These are phyloP conservation scores for Porites lobata DNA, from an alignment of 92 coral and sea anemone genomes.

Conservation along the genomic window DNA sequence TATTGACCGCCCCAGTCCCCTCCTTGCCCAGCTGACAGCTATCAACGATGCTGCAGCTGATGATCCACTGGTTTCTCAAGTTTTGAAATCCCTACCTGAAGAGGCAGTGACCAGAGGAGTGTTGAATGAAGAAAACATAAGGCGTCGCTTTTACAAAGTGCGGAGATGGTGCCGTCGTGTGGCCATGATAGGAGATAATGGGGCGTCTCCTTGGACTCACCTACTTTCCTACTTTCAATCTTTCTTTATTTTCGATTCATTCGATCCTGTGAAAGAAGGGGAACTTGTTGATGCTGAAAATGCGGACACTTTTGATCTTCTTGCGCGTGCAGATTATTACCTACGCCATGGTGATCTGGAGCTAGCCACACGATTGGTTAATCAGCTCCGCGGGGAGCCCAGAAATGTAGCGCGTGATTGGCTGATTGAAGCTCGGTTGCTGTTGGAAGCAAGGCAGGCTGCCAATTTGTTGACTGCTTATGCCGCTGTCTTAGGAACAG, in stretches of 20 bases:
- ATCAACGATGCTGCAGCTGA: constrained; percentile 78
- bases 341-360: constrained; percentile 93
- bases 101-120: constrained; percentile 88
- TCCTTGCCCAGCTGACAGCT: constrained; percentile 72
- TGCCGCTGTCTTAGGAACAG: constrained; percentile 86
- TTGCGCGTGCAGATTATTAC: constrained; percentile 93
- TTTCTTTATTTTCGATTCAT: constrained; percentile 86
- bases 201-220: constrained; percentile 91
- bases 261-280: constrained; percentile 81
- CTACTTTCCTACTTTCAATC: constrained; percentile 92
- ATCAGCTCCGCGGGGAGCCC: constrained; percentile 96
- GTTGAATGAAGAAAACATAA: constrained; percentile 80
- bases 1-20: constrained; percentile 68
- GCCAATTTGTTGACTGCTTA: constrained; percentile 88
- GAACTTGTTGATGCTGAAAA: constrained; percentile 85
- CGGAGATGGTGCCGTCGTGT: constrained; percentile 88
- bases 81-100: constrained; percentile 84
- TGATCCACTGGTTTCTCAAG: constrained; percentile 75
- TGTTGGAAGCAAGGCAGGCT: constrained; percentile 94
- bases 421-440: constrained; percentile 93
- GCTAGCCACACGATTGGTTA: constrained; percentile 93
- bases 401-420: constrained; percentile 91
- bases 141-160: constrained; percentile 85
- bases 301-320: constrained; percentile 86
- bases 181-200: constrained; percentile 95